These are phyloP conservation scores for Murina feae DNA, from an alignment of 2,113 vertebrate species.

Conservation along the genomic window DNA sequence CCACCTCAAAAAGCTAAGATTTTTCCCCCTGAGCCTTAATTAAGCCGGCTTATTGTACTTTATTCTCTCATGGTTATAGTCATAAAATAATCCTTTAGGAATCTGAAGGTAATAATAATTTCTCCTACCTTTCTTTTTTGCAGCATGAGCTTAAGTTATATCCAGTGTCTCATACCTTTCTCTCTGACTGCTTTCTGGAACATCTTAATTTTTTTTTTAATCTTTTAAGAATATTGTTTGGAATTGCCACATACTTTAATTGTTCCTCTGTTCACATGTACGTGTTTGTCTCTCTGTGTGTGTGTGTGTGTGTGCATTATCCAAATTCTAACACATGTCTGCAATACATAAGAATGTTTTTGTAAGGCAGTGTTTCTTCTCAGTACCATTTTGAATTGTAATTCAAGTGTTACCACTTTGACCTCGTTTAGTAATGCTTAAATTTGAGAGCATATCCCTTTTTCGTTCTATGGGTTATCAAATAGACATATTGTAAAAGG, in stretches of 20 bases:
- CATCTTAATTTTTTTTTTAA: background rate
- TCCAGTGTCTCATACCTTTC: background rate
- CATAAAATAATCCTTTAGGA: background rate
- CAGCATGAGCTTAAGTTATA: background rate
- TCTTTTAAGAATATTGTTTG: background rate
- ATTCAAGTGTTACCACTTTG: background rate
- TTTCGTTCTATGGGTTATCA: conserved; percentile 26
- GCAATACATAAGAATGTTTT: background rate
- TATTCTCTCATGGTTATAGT: background rate
- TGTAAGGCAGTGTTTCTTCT: background rate
- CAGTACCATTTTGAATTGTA: conserved; percentile 3
- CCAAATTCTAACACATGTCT: background rate
- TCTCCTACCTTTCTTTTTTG: background rate
- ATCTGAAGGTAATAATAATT: background rate
- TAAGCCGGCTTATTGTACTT: background rate
- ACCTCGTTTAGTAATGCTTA: background rate
- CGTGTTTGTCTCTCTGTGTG: background rate
- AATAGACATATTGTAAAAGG: background rate
- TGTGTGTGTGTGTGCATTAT: background rate
- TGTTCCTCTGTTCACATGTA: background rate
- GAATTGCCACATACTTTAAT: background rate
- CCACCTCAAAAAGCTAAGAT: background rate
- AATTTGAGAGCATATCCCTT: background rate
- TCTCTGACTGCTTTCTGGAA: background rate
- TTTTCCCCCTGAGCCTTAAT: background rate